Evolutionary conservation across 1,140 invertebrate species (phyloP), one percentile per base, ranked within the genome.

Genomic region (Bombus sibiricus): DNA sequence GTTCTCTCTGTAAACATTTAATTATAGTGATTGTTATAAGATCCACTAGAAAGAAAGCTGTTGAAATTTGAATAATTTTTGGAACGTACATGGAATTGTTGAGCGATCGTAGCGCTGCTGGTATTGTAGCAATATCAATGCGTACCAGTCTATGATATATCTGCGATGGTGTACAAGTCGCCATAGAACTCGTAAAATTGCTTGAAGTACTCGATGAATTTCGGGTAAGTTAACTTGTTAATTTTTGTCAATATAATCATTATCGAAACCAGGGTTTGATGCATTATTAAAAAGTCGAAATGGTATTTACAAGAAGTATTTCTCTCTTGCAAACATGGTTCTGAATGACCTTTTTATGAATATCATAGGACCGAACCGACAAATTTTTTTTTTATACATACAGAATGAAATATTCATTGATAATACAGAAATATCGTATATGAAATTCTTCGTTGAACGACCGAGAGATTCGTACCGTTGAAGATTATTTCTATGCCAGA

Each of bases 211-310:
- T 90, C 82, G 86, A 90, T 90, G 89, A 88, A 72, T 71, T 90
- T 90, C 82, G 83, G 89, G 89, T 90, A 74, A 90, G 89, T 88
- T 90, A 34, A 72, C 62, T 62, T 22, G 47, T 90, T 90, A 87
- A 88, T 88, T 83, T 39, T 15, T n/a, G 41, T 41, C 0, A n/a
- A 86, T 59, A 37, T 34, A 39, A 41, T 28, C 13, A 9, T 47
- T 34, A 18, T 22, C 1, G 4, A 37, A 66, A 39, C 1, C 13
- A 37, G 8, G 25, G 10, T 32, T 73, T n/a, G n/a, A 79, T 2
- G 9, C 37, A 68, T 62, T 28, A 68, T 47, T 85, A 62, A 68
- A 43, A 59, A 71, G 34, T 8, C 4, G 4, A 32, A 73, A 2
- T 62, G 2, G n/a, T 28, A 62, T 59, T 77, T 34, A 64, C 25